Evolutionary conservation across 1,140 invertebrate genomes (phyloP).

Genomic region (Mamestra configurata): DNA sequence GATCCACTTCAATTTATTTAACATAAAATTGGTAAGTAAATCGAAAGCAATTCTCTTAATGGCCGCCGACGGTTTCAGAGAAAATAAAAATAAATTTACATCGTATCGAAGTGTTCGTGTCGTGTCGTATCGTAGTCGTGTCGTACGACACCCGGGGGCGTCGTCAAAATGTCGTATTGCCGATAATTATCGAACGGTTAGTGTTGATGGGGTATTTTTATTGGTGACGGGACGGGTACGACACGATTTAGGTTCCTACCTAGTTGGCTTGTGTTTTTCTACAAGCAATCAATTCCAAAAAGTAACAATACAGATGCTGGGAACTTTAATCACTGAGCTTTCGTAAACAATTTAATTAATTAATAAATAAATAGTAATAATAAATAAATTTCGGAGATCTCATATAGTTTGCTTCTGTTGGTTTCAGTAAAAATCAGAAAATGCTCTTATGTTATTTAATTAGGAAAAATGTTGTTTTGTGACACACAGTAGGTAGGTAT

Average conservation of each 20-base stretch:
- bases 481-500: too few species aligned
- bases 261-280: neutral
- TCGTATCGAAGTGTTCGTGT: constrained; percentile 21
- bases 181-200: constrained; percentile 74
- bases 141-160: constrained; percentile 46
- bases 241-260: neutral
- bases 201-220: constrained; percentile 6
- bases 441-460: too few species aligned
- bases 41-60: constrained; percentile 56
- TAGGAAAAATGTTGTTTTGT: too few species aligned
- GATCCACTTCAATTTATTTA: constrained; percentile 15
- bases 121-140: constrained; percentile 39
- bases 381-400: too few species aligned
- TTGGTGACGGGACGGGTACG: constrained; percentile 49
- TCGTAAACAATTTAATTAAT: too few species aligned
- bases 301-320: too few species aligned
- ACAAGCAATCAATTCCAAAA: too few species aligned
- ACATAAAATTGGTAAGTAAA: constrained; percentile 48
- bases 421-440: too few species aligned
- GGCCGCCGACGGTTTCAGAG: constrained; percentile 23
- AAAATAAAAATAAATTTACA: constrained; percentile 58
- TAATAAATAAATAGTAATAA: too few species aligned
- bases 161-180: constrained; percentile 45
- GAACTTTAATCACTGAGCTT: too few species aligned
- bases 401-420: too few species aligned